Percentiles rank a stretch among this genome's conserved stretches.
Evolutionary conservation across 1,140 invertebrate species (phyloP).

Genomic region (Bombus haemorrhoidalis): DNA sequence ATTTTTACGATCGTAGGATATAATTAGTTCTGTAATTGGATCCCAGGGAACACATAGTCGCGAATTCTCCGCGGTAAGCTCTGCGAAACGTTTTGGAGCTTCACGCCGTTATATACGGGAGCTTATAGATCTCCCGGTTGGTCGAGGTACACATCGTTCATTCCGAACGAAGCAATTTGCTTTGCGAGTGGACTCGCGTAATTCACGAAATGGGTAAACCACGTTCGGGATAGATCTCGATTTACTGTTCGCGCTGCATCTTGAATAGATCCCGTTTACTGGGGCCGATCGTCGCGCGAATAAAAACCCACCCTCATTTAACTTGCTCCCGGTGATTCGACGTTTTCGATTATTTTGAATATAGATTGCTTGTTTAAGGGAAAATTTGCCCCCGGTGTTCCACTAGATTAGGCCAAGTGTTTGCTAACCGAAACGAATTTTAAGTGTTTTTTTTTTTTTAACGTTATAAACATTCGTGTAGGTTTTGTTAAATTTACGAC

Average conservation of each 20-base stretch:
- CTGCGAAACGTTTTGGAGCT: conserved; percentile 16
- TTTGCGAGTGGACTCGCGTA: conserved; percentile 39
- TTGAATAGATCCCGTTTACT: neutral
- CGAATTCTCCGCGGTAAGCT: neutral
- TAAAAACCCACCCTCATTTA: conserved; percentile 5
- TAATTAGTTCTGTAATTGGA: conserved; percentile 44
- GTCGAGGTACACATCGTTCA: conserved; percentile 24
- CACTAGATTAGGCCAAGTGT: no score
- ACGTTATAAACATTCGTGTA: no score
- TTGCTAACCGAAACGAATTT: no score
- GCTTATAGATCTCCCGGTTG: conserved; percentile 20
- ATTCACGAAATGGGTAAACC: conserved; percentile 51
- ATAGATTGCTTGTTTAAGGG: conserved; percentile 9
- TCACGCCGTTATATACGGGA: neutral
- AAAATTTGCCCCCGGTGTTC: no score
- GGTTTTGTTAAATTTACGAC: no score
- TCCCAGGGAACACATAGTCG: conserved; percentile 3
- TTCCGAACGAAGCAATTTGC: conserved; percentile 60
- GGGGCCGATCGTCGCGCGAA: neutral
- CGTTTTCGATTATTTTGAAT: conserved; percentile 7
- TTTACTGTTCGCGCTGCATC: conserved; percentile 28
- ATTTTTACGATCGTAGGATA: conserved; percentile 19
- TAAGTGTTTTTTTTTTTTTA: no score
- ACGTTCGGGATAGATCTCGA: conserved; percentile 42
- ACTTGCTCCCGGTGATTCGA: neutral